A percentile compares a stretch with the other conserved stretches of the same genome.
Conservation (phyloP, 1,140 invertebrate species). For the Meloidogyne hapla region DNA sequence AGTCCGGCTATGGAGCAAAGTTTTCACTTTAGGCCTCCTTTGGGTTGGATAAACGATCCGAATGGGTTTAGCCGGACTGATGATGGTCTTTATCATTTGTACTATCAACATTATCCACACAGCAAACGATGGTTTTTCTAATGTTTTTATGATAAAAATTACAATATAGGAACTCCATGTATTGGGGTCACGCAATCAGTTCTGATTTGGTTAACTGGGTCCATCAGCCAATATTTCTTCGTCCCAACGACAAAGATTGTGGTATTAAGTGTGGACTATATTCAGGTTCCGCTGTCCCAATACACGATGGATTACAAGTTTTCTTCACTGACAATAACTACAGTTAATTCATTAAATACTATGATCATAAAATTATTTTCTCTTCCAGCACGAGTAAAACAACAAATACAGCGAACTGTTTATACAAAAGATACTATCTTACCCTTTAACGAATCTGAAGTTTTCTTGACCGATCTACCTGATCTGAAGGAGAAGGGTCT, state of each 20-base stretch:
- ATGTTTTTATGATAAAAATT: background rate
- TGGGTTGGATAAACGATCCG: constrained; percentile 28
- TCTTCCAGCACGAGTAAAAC: background rate
- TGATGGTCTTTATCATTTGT: constrained; percentile 17
- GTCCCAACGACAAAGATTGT: constrained; percentile 1
- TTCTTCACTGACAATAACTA: constrained; percentile 21
- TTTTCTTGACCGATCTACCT: background rate
- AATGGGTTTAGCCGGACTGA: constrained; percentile 20
- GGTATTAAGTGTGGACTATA: background rate
- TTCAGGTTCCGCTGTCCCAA: constrained; percentile 9
- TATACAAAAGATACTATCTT: background rate
- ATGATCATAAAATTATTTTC: background rate
- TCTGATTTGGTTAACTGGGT: constrained; percentile 14
- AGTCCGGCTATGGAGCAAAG: background rate
- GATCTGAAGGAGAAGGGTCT: background rate
- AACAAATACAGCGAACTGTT: background rate
- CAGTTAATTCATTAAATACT: background rate
- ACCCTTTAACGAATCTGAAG: background rate
- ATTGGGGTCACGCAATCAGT: constrained; percentile 21
- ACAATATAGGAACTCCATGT: background rate
- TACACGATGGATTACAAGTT: constrained; percentile 5
- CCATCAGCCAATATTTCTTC: constrained; percentile 21
- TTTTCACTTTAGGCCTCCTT: constrained; percentile 20
- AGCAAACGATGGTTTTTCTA: background rate
- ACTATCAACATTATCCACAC: constrained; percentile 25